These are phyloP conservation scores for Coreoperca whiteheadi DNA, from an alignment of 2,113 vertebrate species.

Conservation along the genomic window DNA sequence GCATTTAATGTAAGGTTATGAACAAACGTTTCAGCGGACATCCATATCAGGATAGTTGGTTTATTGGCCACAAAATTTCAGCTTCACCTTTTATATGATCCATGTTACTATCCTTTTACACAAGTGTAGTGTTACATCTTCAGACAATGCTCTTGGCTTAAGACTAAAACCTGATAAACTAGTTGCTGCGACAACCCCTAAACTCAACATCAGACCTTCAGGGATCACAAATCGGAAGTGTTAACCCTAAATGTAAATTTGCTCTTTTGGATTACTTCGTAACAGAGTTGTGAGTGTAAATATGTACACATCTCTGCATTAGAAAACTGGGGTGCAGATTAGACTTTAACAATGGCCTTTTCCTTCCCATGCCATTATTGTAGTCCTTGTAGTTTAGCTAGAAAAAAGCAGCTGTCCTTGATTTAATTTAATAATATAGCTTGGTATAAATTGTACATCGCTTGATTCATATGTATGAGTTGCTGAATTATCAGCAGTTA, in stretches of 20 bases:
- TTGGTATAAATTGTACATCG: too few relatives aligned
- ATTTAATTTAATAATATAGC: conserved; percentile 3
- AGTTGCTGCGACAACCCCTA: not conserved
- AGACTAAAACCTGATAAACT: conserved; percentile 13
- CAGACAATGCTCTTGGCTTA: not conserved
- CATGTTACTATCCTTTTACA: not conserved
- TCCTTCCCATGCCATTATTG: not conserved
- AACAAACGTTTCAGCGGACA: not conserved
- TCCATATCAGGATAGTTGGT: not conserved
- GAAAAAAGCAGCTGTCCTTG: not conserved
- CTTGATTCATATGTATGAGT: not conserved
- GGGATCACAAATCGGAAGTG: not conserved
- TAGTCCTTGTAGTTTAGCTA: not conserved
- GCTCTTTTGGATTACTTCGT: not conserved
- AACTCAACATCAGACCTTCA: not conserved
- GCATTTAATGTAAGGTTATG: not conserved
- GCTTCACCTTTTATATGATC: not conserved
- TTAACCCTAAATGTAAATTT: not conserved
- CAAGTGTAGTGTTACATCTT: not conserved
- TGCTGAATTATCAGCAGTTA: not conserved
- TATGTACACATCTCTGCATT: not conserved
- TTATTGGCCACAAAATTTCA: not conserved
- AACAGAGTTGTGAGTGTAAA: not conserved
- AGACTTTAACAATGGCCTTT: not conserved
- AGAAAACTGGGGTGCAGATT: not conserved